Base-by-base conservation (phyloP, 1,140 invertebrate genomes). In the Daktulosphaira vitifoliae region DNA sequence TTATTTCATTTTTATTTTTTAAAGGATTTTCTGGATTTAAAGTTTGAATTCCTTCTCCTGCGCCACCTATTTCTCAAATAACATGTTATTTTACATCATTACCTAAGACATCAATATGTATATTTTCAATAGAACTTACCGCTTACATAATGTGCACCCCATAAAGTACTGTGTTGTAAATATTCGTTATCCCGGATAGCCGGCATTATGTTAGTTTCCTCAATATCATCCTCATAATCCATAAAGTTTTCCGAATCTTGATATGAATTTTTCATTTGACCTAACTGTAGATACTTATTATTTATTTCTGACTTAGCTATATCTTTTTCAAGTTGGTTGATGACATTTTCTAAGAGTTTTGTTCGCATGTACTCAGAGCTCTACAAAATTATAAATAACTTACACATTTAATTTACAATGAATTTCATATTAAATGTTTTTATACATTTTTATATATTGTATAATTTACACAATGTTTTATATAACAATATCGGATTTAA, bases 161-260 rank as follows among this genome's bases (percentile, higher is more conserved):
- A 93, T 1, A 96, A 76, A 2, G 86, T 85, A 73, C 88, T 92
- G 72, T 96, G 91, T 70, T 90, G 85, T 64, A 95, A 70, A 72
- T 90, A 93, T 72, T 97, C 93, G 68, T 92, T 87, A 74, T 96
- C 92, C 13, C 92, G 78, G 39, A 92, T 78, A 68, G 86, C 86
- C 1, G 87, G 85, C 74, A 59, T 11, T 1, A 39, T 33, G 46
- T 50, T 66, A 1, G 50, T 37, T 11, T 66, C 65, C 4, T 66
- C 66, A 4, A 18, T 6, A 3, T 37, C 46, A n/a, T 66, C 66
- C 16, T 54, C 42, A 11, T 66, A 59, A 49, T 59, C 48, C 2
- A 44, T 22, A 2, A 16, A 18, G 44, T 48, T 7, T 16, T 4
- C 8, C 3, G n/a, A 4, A 15, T 25, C n/a, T 29, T 62, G 38